A percentile compares a stretch with the other conserved stretches of the same genome.
These are phyloP conservation scores for Priocnemis perturbator DNA, from an alignment of 2,888 invertebrate species.

Conservation along the genomic window DNA sequence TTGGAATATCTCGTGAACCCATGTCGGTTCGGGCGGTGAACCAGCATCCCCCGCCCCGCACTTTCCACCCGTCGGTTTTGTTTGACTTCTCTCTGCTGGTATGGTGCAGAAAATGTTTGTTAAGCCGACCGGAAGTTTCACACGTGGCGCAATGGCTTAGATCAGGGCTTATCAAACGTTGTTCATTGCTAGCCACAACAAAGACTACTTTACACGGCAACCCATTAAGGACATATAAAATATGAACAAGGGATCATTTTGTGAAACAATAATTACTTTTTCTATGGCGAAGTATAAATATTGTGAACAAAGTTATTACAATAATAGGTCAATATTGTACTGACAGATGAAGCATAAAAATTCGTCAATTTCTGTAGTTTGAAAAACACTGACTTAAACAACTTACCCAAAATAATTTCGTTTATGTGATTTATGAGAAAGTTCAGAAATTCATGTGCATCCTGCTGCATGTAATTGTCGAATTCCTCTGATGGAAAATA, in stretches of 20 bases:
- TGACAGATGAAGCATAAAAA: too few species aligned
- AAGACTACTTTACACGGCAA: background rate
- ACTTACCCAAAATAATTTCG: constrained; percentile 95
- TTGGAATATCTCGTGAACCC: constrained; percentile 99
- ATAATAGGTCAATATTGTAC: too few species aligned
- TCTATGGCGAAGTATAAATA: too few species aligned
- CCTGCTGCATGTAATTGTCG: constrained; percentile 99
- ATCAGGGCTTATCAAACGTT: constrained; percentile 7
- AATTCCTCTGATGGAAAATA: constrained; percentile 88
- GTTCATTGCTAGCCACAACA: too few species aligned
- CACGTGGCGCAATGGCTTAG: too few species aligned
- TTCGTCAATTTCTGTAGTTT: too few species aligned
- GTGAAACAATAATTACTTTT: too few species aligned
- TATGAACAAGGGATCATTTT: too few species aligned
- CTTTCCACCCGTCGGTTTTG: constrained; percentile 77
- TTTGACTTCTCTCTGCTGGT: constrained; percentile 86
- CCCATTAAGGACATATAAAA: background rate
- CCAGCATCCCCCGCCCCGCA: constrained; percentile 77
- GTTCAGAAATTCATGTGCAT: constrained; percentile 99
- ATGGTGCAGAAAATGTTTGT: background rate
- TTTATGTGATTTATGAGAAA: constrained; percentile 99
- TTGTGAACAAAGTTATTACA: too few species aligned
- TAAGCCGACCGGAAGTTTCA: too few species aligned
- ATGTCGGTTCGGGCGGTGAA: constrained; percentile 90
- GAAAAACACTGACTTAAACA: background rate